phyloP scores from a whole-genome alignment of 2,888 invertebrate species.

The Sesamia inferens region DNA sequence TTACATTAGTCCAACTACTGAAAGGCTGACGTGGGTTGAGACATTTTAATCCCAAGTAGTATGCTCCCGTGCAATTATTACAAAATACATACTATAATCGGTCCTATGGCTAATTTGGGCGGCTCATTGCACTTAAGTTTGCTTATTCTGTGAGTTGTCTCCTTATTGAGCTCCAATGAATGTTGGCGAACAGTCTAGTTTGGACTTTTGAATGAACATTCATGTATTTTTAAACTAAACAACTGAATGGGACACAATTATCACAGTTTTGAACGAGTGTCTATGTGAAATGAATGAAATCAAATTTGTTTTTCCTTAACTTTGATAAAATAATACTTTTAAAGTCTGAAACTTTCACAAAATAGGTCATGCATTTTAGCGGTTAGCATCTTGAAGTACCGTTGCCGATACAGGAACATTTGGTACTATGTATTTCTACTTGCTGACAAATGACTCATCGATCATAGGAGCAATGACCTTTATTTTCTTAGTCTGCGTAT shows the following conservation, averaged over 20 bases:
- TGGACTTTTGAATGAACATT: neutral
- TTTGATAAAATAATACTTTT: slow-evolving; percentile 15
- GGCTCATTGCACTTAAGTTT: too few relatives aligned
- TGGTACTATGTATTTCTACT: slow-evolving; percentile 30
- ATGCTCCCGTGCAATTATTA: too few relatives aligned
- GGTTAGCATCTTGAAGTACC: slow-evolving; percentile 54
- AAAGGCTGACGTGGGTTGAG: too few relatives aligned
- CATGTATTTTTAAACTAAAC: neutral
- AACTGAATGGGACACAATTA: neutral
- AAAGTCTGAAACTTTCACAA: slow-evolving; percentile 57
- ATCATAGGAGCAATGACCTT: slow-evolving; percentile 51
- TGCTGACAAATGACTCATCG: slow-evolving; percentile 50
- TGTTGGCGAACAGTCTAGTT: too few relatives aligned
- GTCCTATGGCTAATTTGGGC: too few relatives aligned
- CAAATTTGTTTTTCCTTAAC: neutral
- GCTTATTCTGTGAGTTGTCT: too few relatives aligned
- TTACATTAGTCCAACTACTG: neutral
- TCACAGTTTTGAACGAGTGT: neutral
- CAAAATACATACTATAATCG: too few relatives aligned
- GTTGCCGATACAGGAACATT: slow-evolving; percentile 43
- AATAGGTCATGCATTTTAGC: slow-evolving; percentile 47
- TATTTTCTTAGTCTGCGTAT: slow-evolving; percentile 1
- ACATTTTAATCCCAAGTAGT: neutral
- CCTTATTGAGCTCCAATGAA: too few relatives aligned
- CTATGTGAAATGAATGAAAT: neutral